phyloP scores from a whole-genome alignment of 2,888 invertebrate species.

The Hirtodrosophila alboralis region DNA sequence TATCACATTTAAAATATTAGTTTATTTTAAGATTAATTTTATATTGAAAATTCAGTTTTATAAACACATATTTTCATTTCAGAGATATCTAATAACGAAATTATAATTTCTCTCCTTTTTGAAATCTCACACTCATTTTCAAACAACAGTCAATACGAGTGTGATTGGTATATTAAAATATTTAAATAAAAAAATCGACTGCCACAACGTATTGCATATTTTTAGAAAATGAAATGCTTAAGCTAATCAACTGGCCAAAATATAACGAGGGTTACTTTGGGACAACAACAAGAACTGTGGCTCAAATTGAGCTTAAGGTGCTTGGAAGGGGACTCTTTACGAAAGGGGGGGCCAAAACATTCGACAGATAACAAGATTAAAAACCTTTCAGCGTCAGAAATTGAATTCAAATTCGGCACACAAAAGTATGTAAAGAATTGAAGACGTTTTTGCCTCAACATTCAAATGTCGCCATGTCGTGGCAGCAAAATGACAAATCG shows the following conservation, averaged over 20 bases:
- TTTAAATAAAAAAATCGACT: conserved; percentile 39
- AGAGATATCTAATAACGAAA: too few relatives aligned
- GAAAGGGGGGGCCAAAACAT: conserved; percentile 34
- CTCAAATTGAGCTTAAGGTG: conserved; percentile 40
- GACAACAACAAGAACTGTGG: conserved; percentile 16
- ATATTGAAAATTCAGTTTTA: too few relatives aligned
- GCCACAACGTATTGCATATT: conserved; percentile 32
- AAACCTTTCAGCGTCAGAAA: conserved; percentile 79
- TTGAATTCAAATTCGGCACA: conserved; percentile 79
- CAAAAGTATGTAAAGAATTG: conserved; percentile 74
- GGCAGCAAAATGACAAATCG: conserved; percentile 79
- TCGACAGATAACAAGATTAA: conserved; percentile 75
- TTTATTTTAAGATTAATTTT: too few relatives aligned
- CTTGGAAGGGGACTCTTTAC: conserved; percentile 19
- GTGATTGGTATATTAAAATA: conserved; percentile 5
- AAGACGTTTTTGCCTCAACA: conserved; percentile 33
- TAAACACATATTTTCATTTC: too few relatives aligned
- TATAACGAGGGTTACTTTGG: conserved; percentile 64
- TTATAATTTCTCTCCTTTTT: too few relatives aligned
- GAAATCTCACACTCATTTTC: neutral
- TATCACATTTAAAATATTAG: too few relatives aligned
- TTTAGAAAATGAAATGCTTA: conserved; percentile 48
- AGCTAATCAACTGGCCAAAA: conserved; percentile 70
- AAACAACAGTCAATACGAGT: neutral
- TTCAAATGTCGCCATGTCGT: conserved; percentile 39